Base-by-base conservation (phyloP, 2,797 vertebrate genomes). In the Diceros bicornis region DNA sequence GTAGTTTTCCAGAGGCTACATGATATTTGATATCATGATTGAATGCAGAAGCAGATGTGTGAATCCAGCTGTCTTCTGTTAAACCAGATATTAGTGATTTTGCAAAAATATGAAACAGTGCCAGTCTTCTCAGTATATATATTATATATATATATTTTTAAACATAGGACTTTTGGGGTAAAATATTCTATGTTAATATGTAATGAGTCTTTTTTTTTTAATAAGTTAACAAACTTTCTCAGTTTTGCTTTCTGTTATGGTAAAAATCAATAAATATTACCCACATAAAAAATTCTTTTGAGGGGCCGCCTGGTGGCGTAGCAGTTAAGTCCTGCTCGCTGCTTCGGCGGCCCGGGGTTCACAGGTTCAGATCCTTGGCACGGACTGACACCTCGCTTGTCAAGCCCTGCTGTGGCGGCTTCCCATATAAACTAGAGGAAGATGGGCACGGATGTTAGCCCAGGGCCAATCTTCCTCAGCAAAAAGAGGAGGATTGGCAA, bases 31-130 rank as follows among this genome's bases (percentile, higher is more conserved):
- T 97, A 77, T 50, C 20, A 25, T 11, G 74, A 86, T 18, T 66
- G 44, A 83, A 69, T 93, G 44, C 41, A 96, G 66, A 96, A 72
- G 55, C 34, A 94, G 50, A 84, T 92, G 57, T 37, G 34, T 93
- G 55, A 93, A 61, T 78, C 18, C 20, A 94, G 9, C n/a, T 90
- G 12, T 94, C 66, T 81, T 88, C 64, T 96, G 4, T 94, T 94
- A 94, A 95, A 81, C 14, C 74, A 94, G 52, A 69, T 83, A 71
- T 23, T 96, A 68, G 34, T 85, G 17, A 74, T 93, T 94, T 95
- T 74, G 10, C 18, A 89, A 61, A 94, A 86, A 82, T 52, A 1
- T 47, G 37, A 57, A 96, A 55, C 3, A 59, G 4, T 59, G 37
- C 27, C 50, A 44, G 92, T 89, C 25, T 93, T 78, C 32, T 88